Base-by-base conservation (phyloP, 2,797 vertebrate genomes). In the Sebastes itinus region DNA sequence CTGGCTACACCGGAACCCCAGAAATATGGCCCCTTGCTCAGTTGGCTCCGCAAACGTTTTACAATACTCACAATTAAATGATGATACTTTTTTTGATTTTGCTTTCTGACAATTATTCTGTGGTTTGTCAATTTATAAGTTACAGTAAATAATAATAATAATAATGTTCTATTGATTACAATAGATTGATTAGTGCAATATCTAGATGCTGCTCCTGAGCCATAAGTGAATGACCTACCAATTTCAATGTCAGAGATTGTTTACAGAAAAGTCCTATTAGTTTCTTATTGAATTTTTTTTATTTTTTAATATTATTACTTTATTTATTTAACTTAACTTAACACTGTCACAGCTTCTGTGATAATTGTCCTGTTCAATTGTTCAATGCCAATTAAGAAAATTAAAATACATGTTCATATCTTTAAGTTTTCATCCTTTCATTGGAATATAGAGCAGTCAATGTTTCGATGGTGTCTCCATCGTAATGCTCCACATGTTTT, bases 21-120 rank as follows among this genome's bases (percentile, higher is more conserved):
- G 42, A 46, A 46, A 46, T 46, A 18, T 18, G 16, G 1, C 16
- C 42, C 6, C 3, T 7, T 18, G 42, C 14, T 46, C 42, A 18
- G 1, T 18, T 46, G 42, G 42, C 42, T 46, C 16, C 7, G 0
- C 42, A 46, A 49, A 46, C 0, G 1, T 4, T 46, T 4, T 18
- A 46, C 42, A 46, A 7, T 20, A 49, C 42, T 49, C 42, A 49
- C 16, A 49, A 49, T 49, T 49, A 49, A 49, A 49, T 49, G 42
- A 20, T 1, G 6, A 46, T 18, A 42, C 38, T 42, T 42, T 16
- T 46, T 46, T 16, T 46, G 42, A 49, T 20, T 49, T 46, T 10
- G 49, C 49, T 52, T 52, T 52, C 20, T 52, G 16, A 52, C 2
- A 20, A 52, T 52, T 20, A 13, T 52, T 7, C 38, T 52, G 49